Conservation (phyloP, 2,113 vertebrate species). For the Grus americana region DNA sequence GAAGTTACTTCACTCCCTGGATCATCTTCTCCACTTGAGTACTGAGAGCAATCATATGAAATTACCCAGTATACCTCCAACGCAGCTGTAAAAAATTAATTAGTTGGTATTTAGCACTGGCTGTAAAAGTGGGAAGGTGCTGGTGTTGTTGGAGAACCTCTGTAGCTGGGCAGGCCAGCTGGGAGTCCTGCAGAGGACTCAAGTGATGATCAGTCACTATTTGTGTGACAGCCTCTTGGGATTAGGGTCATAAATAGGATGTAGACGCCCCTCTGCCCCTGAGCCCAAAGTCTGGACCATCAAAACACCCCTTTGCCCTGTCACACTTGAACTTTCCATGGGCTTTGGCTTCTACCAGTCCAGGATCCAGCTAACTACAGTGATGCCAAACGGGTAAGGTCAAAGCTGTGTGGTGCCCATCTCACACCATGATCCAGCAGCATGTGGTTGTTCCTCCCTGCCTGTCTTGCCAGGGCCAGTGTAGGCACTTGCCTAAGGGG, state of each 20-base stretch:
- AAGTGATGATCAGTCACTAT: not conserved
- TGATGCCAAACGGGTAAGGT: not conserved
- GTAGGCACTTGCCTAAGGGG: not conserved
- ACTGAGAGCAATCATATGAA: not conserved
- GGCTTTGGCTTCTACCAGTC: not conserved
- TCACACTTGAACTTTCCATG: not conserved
- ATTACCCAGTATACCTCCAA: not conserved
- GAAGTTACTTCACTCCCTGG: conserved; percentile 45
- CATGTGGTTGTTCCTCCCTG: not conserved
- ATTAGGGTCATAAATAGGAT: not conserved
- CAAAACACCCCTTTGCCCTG: not conserved
- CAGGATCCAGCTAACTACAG: not conserved
- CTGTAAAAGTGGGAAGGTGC: not conserved
- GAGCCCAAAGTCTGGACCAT: not conserved
- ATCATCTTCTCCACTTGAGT: not conserved
- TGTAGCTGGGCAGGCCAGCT: not conserved
- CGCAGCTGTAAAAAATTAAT: conserved; percentile 5
- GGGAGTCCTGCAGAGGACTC: not conserved
- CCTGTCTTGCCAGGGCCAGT: not conserved
- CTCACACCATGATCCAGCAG: not conserved
- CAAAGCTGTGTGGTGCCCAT: not conserved
- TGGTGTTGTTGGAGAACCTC: not conserved
- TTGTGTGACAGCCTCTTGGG: not conserved
- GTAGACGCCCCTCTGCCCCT: not conserved
- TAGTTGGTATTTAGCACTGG: not conserved